Evolutionary conservation across 2,113 vertebrate species (phyloP).

Genomic region (Leuciscus idus): DNA sequence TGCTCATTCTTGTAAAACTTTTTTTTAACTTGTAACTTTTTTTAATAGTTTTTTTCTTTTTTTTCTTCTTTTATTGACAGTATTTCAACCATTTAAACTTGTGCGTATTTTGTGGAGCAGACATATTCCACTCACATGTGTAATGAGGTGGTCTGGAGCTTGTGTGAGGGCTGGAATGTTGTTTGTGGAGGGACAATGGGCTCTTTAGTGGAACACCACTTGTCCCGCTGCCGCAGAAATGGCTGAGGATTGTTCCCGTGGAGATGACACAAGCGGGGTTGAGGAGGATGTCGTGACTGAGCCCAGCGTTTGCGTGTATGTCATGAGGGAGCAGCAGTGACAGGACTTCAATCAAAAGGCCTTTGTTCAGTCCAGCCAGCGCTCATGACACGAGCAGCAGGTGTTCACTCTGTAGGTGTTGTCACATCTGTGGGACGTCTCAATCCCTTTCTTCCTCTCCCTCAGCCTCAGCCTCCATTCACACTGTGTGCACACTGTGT

Average conservation of each 20-base stretch:
- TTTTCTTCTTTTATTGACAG: too few species aligned
- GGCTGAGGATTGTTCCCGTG: constrained; percentile 34
- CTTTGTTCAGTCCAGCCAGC: constrained; percentile 7
- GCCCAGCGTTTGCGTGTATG: neutral
- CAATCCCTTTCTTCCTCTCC: neutral
- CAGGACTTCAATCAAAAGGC: constrained; percentile 10
- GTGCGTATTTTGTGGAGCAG: neutral
- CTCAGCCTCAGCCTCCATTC: neutral
- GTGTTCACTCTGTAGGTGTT: constrained; percentile 8
- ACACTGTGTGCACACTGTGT: neutral
- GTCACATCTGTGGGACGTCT: neutral
- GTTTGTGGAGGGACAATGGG: constrained; percentile 2
- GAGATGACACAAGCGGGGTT: constrained; percentile 15
- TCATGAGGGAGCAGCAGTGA: neutral
- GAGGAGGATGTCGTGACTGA: constrained; percentile 44
- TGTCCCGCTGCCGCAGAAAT: neutral
- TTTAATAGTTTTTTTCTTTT: too few species aligned
- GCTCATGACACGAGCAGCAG: constrained; percentile 9
- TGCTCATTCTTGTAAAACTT: too few species aligned
- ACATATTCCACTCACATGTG: neutral
- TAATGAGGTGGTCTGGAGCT: neutral
- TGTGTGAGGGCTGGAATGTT: neutral
- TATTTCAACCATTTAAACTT: too few species aligned
- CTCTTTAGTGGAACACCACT: constrained; percentile 8
- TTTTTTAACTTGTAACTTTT: too few species aligned